Evolutionary conservation across 2,888 invertebrate genomes (phyloP), one percentile per base, ranked within the genome.

Genomic region (Morpho helenor): DNA sequence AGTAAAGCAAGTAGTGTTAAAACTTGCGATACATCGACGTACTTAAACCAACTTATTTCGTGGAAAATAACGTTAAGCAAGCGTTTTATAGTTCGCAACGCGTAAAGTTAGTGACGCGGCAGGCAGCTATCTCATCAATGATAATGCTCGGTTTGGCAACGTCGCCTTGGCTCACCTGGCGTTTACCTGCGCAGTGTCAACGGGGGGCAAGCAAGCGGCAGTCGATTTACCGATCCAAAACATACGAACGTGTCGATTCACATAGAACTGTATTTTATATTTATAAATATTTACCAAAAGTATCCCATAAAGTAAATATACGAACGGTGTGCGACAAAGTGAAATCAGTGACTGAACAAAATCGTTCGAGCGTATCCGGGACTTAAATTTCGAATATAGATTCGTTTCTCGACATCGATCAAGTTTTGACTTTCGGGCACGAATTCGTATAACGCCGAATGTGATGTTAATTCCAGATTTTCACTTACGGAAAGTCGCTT

Each of bases 131-230:
- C 87, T 87, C 83, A 84, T 84, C 86, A 85, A 83, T 89, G 88
- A 87, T 90, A 88, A 82, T 86, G 81, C 74, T 73, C 85, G 87
- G 87, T 87, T 79, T 87, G 90, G 89, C 89, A 90, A 90, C 89
- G 87, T 81, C 87, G 89, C 89, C 63, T 79, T 78, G 79, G 84
- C 84, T 85, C 85, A 87, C 87, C 87, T 88, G 87, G 87, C 86
- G 80, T 79, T 71, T 87, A 87, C 88, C 87, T 88, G 88, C 87
- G 87, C 87, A 87, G 74, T 87, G 87, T 77, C 88, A 87, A 85
- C 82, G 81, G 86, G 86, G 86, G 87, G 81, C 80, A 69, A 73
- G 69, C 74, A 67, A 62, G 72, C 71, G 80, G 72, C 82, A 87
- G 87, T 88, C 85, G 84, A 81, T 79, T 79, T 80, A 69, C 72